These are phyloP conservation scores for Ictalurus punctatus DNA, from an alignment of 2,113 vertebrate genomes.

Conservation along the genomic window DNA sequence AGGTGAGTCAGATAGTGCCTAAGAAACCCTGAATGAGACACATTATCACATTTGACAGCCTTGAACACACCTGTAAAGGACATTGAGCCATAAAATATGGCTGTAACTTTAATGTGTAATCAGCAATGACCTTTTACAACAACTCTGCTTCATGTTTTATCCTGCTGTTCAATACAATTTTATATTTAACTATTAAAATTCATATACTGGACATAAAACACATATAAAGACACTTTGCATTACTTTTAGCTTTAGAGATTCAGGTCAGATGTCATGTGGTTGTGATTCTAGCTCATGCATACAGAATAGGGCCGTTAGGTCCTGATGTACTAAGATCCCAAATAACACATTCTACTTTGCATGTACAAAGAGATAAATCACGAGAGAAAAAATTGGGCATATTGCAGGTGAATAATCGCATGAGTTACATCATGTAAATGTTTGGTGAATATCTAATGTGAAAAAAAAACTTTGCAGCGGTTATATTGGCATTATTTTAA, in stretches of 20 bases:
- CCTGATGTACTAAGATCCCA: not conserved
- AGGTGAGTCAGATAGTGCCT: not conserved
- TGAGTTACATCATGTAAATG: not conserved
- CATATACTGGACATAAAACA: not conserved
- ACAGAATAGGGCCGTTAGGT: not conserved
- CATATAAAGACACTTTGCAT: not conserved
- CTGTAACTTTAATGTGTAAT: not conserved
- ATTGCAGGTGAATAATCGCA: not conserved
- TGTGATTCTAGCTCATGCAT: not conserved
- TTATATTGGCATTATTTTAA: no score
- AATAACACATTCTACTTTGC: not conserved
- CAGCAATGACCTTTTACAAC: not conserved
- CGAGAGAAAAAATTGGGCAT: not conserved
- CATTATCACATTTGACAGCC: slow-evolving; percentile 27
- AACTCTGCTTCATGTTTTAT: no score
- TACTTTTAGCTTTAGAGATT: not conserved
- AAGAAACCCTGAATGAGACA: slow-evolving; percentile 27
- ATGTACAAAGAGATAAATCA: not conserved
- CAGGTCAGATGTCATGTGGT: not conserved
- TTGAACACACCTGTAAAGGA: slow-evolving; percentile 36
- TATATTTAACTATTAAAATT: not conserved
- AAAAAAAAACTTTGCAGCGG: no score
- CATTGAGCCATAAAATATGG: slow-evolving; percentile 14
- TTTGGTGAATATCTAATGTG: no score
- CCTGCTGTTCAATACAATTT: not conserved